phyloP scores from a whole-genome alignment of 2,113 vertebrate species.

The Trematomus loennbergii region DNA sequence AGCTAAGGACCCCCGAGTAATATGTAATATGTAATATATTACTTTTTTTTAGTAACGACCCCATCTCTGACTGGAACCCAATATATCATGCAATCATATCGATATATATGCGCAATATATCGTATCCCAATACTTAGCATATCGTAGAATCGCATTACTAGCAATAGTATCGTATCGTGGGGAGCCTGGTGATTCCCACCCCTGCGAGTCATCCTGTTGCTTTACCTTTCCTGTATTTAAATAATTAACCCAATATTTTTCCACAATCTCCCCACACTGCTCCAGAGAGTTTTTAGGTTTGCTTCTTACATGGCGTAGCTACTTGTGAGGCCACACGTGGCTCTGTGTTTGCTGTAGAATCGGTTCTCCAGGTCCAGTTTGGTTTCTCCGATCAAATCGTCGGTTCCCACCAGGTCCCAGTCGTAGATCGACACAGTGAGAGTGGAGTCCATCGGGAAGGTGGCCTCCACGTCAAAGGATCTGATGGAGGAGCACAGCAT shows the following conservation, averaged over 20 bases:
- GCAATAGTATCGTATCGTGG: too few relatives aligned
- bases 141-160: too few relatives aligned
- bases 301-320: constrained; percentile 89
- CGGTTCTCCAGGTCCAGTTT: constrained; percentile 97
- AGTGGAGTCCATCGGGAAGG: constrained; percentile 98
- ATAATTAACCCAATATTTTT: background rate
- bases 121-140: too few relatives aligned
- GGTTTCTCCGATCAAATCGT: constrained; percentile 98
- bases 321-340: constrained; percentile 90
- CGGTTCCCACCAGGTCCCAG: constrained; percentile 97
- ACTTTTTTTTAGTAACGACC: too few relatives aligned
- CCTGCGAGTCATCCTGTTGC: background rate
- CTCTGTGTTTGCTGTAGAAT: constrained; percentile 97
- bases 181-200: too few relatives aligned
- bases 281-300: background rate
- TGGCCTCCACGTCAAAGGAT: constrained; percentile 96
- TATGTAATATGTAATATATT: too few relatives aligned
- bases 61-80: too few relatives aligned
- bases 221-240: background rate
- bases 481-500: constrained; percentile 70
- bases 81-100: too few relatives aligned
- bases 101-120: too few relatives aligned
- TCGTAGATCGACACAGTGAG: constrained; percentile 94
- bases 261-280: background rate
- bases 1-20: too few relatives aligned